Base-by-base conservation (phyloP, 2,797 vertebrate species). In the Poecilia gillii region DNA sequence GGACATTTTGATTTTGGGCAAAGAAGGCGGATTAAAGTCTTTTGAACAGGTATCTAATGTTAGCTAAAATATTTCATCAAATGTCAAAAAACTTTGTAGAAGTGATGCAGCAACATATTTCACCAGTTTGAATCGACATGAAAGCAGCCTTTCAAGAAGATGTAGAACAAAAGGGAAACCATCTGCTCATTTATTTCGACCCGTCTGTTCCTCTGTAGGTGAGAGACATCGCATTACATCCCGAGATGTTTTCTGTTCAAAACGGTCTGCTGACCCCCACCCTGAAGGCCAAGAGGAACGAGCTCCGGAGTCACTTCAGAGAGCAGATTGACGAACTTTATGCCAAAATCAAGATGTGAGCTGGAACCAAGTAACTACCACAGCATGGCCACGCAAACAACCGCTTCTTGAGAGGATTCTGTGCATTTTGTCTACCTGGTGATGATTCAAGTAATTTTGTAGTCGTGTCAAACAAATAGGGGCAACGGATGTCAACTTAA, bases 191-290 rank as follows among this genome's bases (percentile, higher is more conserved):
- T 11, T 6, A 2, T 33, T 18, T 18, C 14, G 20, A 68, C 57
- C 20, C 82, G 39, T 43, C 31, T 4, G 39, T 20, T 4, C 12
- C 53, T 57, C 73, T 92, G 45, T 91, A 99, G 98, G 96, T 99
- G 83, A 97, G 96, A 91, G 97, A 97, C 74, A 97, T 99, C n/a
- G 20, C 66, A 8, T 78, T 99, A 23, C 95, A 97, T 76, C 6
- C 90, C 0, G 98, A 99, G 93, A 95, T 97, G 96, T 99, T 99
- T 92, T 96, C 97, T 6, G 33, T 99, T 39, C 96, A 99, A 90
- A 99, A 98, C 0, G 98, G 98, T 81, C 95, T 99, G 73, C 94
- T 99, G 84, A 99, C 99, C 0, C 99, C 99, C 41, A 99, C 98
- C 0, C 91, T 99, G 93, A 99, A 99, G 93, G 95, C 97, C 0